Percentiles rank a stretch among this genome's conserved stretches.
These are phyloP conservation scores for Okamejei kenojei DNA, from an alignment of 2,797 vertebrate species.

Conservation along the genomic window DNA sequence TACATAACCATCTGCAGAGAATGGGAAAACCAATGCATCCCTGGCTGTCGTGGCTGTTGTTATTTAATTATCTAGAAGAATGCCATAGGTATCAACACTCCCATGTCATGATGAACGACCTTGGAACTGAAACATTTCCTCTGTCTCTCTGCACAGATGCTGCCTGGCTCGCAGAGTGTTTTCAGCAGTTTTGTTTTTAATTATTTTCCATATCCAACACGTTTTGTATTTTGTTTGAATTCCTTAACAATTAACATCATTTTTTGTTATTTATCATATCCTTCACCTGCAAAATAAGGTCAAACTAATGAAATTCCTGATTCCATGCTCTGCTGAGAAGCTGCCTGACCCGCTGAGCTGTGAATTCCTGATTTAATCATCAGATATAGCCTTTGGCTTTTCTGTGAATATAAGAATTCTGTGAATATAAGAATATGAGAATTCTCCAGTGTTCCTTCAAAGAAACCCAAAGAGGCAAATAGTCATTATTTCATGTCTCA, in stretches of 20 bases:
- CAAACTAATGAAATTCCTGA: background rate
- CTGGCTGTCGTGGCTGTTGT: background rate
- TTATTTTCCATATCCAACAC: too few species aligned
- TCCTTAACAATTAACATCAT: background rate
- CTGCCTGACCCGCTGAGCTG: too few species aligned
- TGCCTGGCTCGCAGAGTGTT: too few species aligned
- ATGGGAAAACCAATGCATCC: background rate
- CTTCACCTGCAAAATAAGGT: too few species aligned
- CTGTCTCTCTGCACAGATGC: too few species aligned
- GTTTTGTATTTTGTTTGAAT: background rate
- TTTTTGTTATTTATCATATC: background rate
- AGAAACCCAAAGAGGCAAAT: background rate
- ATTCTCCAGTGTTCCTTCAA: background rate
- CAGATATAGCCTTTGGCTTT: background rate
- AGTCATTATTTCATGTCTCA: background rate
- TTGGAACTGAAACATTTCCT: too few species aligned
- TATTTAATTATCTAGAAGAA: background rate
- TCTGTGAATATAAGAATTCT: background rate
- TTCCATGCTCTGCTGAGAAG: too few species aligned
- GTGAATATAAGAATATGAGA: background rate
- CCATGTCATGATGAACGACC: background rate
- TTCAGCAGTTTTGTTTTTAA: too few species aligned
- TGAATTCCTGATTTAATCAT: background rate
- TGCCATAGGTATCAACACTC: background rate
- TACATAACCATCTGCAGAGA: background rate